Conservation (phyloP, 2,797 vertebrate species). For the Amniataba percoides region DNA sequence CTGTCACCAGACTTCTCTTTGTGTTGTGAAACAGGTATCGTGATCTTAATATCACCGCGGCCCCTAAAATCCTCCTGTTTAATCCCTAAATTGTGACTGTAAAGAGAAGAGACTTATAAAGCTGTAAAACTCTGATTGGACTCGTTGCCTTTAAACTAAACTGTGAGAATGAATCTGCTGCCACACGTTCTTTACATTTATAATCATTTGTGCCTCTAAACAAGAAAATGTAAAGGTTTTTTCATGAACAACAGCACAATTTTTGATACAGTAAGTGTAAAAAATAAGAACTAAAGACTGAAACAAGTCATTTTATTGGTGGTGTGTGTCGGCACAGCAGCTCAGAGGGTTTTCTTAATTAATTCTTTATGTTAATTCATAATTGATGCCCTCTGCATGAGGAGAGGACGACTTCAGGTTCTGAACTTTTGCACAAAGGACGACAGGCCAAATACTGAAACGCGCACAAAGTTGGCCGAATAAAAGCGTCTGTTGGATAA, state of each 20-base stretch:
- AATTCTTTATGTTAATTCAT: conserved; percentile 29
- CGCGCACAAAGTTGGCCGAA: neutral
- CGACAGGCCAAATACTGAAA: neutral
- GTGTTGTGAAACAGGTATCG: conserved; percentile 2
- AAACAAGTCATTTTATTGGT: neutral
- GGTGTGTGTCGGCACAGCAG: neutral
- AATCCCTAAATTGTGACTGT: conserved; percentile 8
- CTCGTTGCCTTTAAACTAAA: neutral
- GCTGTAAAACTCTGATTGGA: conserved; percentile 7
- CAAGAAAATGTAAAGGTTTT: neutral
- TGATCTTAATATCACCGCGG: conserved; percentile 14
- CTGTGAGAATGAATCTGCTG: neutral
- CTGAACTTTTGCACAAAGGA: neutral
- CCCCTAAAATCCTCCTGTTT: conserved; percentile 19
- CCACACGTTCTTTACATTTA: neutral
- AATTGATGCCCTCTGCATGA: conserved; percentile 19
- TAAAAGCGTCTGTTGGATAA: neutral
- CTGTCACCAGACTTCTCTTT: conserved; percentile 1
- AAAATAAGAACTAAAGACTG: neutral
- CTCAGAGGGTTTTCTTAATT: conserved; percentile 3
- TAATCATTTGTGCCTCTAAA: conserved; percentile 2
- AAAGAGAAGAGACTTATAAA: neutral
- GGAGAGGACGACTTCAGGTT: conserved; percentile 2
- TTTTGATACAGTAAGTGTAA: neutral
- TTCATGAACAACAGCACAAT: neutral